Base-by-base conservation (phyloP, 1,140 invertebrate genomes). In the Papilio dardanus region DNA sequence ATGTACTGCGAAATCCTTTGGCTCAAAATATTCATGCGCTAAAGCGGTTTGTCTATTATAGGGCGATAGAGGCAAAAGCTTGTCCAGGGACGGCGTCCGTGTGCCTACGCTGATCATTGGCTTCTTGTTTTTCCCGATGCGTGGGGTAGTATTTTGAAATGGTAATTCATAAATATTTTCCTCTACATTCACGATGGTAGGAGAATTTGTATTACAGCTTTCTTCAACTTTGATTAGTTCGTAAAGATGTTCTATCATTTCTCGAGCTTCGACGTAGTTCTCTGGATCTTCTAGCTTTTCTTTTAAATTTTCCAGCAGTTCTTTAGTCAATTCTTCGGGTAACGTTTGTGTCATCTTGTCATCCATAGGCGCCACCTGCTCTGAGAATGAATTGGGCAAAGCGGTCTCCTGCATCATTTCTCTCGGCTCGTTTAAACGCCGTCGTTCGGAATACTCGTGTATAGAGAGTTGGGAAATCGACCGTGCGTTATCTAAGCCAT, bases 221-320 rank as follows among this genome's bases (percentile, higher is more conserved):
- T 96, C 96, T 83, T 96, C 95, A 1, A 96, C 95, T 82, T 97
- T 96, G 65, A 97, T 97, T 30, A 96, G 93, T 86, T 97, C 96
- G 80, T 97, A 97, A 2, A 97, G 88, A 77, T 96, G 95, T 82
- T 97, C 96, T 69, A 97, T 97, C 94, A 96, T 96, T 88, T 96
- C 96, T 28, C 96, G 94, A 1, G 96, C 96, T 82, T 97, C 95
- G 54, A 95, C 95, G 79, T 96, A 96, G 74, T 96, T 96, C 58
- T 96, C 95, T 0, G 96, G 96, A 84, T 96, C 95, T 76, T 96
- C 95, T 2, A 97, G 85, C 80, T 95, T 95, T 71, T 96, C 95
- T 71, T 95, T 93, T 2, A 97, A 91, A 73, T 95, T 95, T 80
- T 95, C 95, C 62, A 97, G 88, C 21, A 97, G 94, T 77, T 97